These are phyloP conservation scores for Raphicerus campestris DNA, from an alignment of 2,113 vertebrate genomes.

Conservation along the genomic window DNA sequence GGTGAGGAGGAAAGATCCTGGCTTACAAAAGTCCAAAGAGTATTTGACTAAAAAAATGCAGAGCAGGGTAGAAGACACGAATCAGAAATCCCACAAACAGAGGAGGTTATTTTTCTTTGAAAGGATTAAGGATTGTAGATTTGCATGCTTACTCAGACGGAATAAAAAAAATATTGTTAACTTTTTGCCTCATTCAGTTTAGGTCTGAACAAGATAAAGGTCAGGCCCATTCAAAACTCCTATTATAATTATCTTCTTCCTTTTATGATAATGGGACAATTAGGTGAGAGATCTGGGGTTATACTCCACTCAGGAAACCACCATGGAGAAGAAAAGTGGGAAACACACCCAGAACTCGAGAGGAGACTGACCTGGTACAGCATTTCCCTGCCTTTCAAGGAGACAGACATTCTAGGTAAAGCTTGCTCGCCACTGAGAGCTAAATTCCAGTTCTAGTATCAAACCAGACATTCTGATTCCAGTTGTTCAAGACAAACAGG, in stretches of 20 bases:
- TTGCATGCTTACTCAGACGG: slow-evolving; percentile 63
- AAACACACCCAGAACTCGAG: background rate
- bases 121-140: slow-evolving; percentile 53
- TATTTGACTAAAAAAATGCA: background rate
- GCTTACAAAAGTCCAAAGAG: background rate
- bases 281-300: slow-evolving; percentile 36
- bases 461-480: background rate
- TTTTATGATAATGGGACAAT: slow-evolving; percentile 36
- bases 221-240: slow-evolving; percentile 50
- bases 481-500: background rate
- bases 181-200: slow-evolving; percentile 44
- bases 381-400: background rate
- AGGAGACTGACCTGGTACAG: background rate
- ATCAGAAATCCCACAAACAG: slow-evolving; percentile 42
- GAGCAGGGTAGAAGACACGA: slow-evolving; percentile 48
- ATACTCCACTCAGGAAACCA: background rate
- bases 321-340: background rate
- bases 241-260: slow-evolving; percentile 39
- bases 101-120: slow-evolving; percentile 46
- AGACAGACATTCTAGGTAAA: background rate
- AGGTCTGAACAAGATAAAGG: slow-evolving; percentile 52
- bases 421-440: background rate
- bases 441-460: background rate
- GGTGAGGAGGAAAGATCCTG: background rate
- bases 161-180: slow-evolving; percentile 65